Percentiles rank a stretch among this genome's conserved stretches.
phyloP scores from a whole-genome alignment of 2,797 vertebrate genomes.

The Nothura maculosa region DNA sequence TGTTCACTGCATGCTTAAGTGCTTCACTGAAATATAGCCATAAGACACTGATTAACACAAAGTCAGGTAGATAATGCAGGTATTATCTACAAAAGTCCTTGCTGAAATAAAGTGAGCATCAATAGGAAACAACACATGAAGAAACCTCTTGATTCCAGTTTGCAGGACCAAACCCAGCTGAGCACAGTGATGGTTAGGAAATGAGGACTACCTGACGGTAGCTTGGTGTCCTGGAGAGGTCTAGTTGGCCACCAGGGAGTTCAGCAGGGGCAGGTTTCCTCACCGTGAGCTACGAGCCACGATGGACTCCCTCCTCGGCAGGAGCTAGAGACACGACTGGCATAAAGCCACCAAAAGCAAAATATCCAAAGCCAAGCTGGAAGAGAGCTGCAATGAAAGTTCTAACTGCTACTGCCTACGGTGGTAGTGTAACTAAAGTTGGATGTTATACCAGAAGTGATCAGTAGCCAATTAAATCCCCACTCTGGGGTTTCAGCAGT shows the following conservation, averaged over 20 bases:
- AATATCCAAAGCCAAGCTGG: not conserved
- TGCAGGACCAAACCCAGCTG: not conserved
- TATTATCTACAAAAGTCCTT: slow-evolving; percentile 45
- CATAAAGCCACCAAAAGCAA: not conserved
- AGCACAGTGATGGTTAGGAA: not conserved
- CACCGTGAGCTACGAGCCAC: not conserved
- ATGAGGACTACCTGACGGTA: not conserved
- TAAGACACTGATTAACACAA: slow-evolving; percentile 43
- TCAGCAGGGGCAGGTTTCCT: not conserved
- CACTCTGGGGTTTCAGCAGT: not conserved
- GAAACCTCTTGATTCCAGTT: not conserved
- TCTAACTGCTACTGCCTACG: not conserved
- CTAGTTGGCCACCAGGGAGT: not conserved
- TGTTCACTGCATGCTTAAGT: slow-evolving; percentile 56
- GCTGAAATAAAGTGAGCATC: not conserved
- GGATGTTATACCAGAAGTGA: not conserved
- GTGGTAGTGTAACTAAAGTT: not conserved
- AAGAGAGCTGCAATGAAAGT: not conserved
- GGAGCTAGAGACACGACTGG: not conserved
- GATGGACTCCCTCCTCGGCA: not conserved
- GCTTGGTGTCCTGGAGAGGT: not conserved
- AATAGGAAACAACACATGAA: not conserved
- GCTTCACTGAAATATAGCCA: slow-evolving; percentile 53
- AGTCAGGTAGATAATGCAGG: slow-evolving; percentile 39
- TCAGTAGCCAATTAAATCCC: not conserved